Conservation (phyloP, 2,113 vertebrate species). For the Barnardius zonarius region DNA sequence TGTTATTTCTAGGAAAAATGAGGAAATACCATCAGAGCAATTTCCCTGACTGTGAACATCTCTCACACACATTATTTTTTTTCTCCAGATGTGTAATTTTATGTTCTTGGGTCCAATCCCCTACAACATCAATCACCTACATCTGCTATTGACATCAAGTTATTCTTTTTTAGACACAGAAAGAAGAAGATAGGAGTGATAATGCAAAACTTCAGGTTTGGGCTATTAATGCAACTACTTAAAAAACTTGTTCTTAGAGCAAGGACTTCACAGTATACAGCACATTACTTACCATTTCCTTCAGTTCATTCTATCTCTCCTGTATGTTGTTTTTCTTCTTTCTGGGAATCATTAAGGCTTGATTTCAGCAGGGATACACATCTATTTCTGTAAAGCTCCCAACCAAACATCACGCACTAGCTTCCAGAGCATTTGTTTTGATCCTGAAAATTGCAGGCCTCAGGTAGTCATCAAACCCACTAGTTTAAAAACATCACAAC, state of each 20-base stretch:
- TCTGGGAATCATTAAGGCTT: not conserved
- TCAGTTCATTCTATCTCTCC: not conserved
- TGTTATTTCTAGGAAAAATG: not conserved
- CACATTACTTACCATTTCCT: not conserved
- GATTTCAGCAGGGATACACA: not conserved
- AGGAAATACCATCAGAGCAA: not conserved
- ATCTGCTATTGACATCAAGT: not conserved
- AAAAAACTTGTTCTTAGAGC: not conserved
- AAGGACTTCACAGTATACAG: not conserved
- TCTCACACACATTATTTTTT: not conserved
- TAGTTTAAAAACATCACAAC: not conserved
- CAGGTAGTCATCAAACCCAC: not conserved
- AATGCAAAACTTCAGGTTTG: not conserved
- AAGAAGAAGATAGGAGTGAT: not conserved
- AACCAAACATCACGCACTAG: not conserved
- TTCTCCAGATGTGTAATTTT: not conserved
- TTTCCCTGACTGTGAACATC: not conserved
- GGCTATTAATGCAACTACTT: not conserved
- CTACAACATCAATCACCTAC: not conserved
- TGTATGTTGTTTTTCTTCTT: not conserved
- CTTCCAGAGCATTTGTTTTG: not conserved
- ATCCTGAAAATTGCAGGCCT: not conserved
- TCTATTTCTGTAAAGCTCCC: not conserved
- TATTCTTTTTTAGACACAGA: not conserved
- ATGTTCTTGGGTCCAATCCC: not conserved